Conservation (phyloP, 2,888 invertebrate genomes). For the Amphipyra berbera region DNA sequence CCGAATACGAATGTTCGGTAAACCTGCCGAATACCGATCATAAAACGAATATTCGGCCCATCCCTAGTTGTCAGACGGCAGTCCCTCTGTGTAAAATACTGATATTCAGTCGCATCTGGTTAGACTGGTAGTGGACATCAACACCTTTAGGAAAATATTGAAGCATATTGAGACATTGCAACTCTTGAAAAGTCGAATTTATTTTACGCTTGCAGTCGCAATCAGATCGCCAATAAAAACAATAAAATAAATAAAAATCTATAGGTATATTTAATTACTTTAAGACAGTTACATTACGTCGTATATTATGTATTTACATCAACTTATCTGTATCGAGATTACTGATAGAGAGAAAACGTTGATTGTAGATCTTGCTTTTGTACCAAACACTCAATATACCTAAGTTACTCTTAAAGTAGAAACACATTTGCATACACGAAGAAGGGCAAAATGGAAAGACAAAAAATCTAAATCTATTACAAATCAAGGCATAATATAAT, state of each 20-base stretch:
- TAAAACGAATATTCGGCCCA: too few species aligned
- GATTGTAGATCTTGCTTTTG: conserved; percentile 44
- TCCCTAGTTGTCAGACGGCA: too few species aligned
- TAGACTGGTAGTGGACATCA: too few species aligned
- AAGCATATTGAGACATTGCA: too few species aligned
- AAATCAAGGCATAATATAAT: background rate
- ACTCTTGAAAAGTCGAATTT: too few species aligned
- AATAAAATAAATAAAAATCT: conserved; percentile 72
- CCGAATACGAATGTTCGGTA: too few species aligned
- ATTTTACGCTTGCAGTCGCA: background rate
- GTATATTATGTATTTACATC: conserved; percentile 82
- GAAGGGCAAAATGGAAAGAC: conserved; percentile 18
- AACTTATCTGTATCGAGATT: conserved; percentile 67
- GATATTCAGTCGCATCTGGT: too few species aligned
- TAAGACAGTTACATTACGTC: conserved; percentile 76
- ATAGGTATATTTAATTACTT: conserved; percentile 80
- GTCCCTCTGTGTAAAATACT: too few species aligned
- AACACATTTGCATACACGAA: conserved; percentile 23
- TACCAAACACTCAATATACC: conserved; percentile 45
- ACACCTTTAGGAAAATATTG: too few species aligned
- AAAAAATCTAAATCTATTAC: background rate
- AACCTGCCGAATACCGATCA: too few species aligned
- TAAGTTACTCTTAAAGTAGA: conserved; percentile 33
- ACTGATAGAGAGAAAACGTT: conserved; percentile 48
- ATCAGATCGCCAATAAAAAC: conserved; percentile 36